Evolutionary conservation across 1,140 invertebrate genomes (phyloP).

Genomic region (Trachymyrmex cornetzi): DNA sequence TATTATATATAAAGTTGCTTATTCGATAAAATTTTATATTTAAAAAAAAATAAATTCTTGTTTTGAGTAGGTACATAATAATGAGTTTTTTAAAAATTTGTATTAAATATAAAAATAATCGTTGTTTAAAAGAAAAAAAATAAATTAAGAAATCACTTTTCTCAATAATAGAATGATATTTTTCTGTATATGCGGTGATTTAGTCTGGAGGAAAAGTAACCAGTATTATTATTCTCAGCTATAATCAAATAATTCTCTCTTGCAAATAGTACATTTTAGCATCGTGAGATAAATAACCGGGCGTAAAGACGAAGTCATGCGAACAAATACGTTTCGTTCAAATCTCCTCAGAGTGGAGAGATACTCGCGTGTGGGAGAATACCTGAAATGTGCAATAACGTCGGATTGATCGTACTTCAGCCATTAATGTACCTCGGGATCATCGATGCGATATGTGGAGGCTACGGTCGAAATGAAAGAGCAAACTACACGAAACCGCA

Average conservation of each 20-base stretch:
- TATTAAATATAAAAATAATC: no score
- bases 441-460: constrained; percentile 13
- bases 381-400: constrained; percentile 14
- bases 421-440: constrained; percentile 25
- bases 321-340: background rate
- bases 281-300: background rate
- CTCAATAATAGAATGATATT: no score
- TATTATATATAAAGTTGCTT: no score
- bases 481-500: constrained; percentile 34
- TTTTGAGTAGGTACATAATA: no score
- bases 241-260: constrained; percentile 9
- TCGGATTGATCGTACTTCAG: constrained; percentile 14
- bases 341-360: background rate
- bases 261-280: background rate
- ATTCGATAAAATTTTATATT: no score
- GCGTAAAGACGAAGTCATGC: background rate
- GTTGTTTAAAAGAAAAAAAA: no score
- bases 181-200: background rate
- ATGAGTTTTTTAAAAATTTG: no score
- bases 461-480: constrained; percentile 32
- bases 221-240: constrained; percentile 6
- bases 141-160: no score
- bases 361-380: background rate
- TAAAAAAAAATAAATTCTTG: no score
- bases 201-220: background rate